Evolutionary conservation across 2,797 vertebrate species (phyloP), one percentile per base, ranked within the genome.

Genomic region (Otus scops): DNA sequence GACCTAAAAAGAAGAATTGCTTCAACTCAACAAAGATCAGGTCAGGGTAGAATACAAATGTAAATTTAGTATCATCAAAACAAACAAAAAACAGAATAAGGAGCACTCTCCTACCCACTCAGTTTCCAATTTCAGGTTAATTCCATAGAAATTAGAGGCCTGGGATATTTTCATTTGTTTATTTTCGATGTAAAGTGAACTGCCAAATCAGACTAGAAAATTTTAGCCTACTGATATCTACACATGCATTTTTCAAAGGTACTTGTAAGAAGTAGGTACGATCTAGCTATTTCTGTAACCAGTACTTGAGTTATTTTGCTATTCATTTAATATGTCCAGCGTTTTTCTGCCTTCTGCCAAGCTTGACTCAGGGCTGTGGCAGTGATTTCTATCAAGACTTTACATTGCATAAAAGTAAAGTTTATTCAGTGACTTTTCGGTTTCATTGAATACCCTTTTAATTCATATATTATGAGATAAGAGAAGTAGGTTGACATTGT

Each of bases 1-100:
- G 95, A 96, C 93, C 91, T 92, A 86, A 92, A 93, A 96, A 95
- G 86, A 96, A 81, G 53, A 93, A 92, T 97, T 79, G n/a, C 80
- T 88, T 90, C 69, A 95, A 88, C 76, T 83, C 92, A 86, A 68
- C 83, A 93, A 95, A 94, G 92, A 92, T 82, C 88, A 50, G 93
- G 81, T 91, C 95, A 96, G 92, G 83, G 83, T 95, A 85, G 96
- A 95, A 95, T 83, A 84, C n/a, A 80, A 60, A 76, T 91, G 45
- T 76, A 85, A 95, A 80, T 93, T 89, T 80, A 95, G 73, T 63
- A 61, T 79, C 47, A 36, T 53, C 78, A 94, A 97, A 97, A 94
- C 93, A 97, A 97, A 97, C 85, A 47, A 67, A 54, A 88, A 64
- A 6, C 61, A 79, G 57, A 38, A 24, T 78, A 85, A 64, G 78